Conservation (phyloP, 2,113 vertebrate species). For the Chloebia gouldiae region DNA sequence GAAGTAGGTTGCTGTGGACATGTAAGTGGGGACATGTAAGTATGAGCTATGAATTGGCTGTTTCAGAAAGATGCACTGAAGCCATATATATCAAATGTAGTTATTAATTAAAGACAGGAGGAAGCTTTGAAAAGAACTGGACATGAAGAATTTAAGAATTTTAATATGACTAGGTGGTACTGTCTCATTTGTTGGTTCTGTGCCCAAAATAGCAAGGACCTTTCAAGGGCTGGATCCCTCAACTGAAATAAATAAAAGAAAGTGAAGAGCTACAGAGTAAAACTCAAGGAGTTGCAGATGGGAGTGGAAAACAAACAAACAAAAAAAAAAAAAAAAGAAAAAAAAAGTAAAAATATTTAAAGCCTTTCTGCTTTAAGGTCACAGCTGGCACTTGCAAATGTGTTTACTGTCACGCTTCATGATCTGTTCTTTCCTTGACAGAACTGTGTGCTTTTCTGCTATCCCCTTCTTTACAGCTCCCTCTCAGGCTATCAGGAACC, state of each 20-base stretch:
- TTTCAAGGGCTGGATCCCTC: neutral
- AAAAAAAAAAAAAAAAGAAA: neutral
- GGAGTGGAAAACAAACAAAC: neutral
- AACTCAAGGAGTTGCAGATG: neutral
- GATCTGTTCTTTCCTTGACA: neutral
- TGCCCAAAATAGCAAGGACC: neutral
- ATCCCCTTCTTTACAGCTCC: neutral
- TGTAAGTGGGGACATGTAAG: neutral
- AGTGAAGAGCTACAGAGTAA: neutral
- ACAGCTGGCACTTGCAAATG: neutral
- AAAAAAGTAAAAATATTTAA: neutral
- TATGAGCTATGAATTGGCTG: neutral
- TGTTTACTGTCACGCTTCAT: neutral
- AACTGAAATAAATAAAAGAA: neutral
- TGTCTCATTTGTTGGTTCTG: neutral
- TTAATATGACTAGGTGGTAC: neutral
- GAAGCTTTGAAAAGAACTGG: neutral
- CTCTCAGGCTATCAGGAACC: fast-evolving
- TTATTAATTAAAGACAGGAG: neutral
- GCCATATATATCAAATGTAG: neutral
- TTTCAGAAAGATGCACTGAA: neutral
- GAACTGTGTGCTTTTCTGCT: neutral
- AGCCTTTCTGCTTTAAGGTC: neutral
- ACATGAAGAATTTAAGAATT: neutral
- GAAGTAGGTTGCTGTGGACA: neutral